Evolutionary conservation across 2,113 vertebrate genomes (phyloP).

Genomic region (Lichenostomus cassidix): DNA sequence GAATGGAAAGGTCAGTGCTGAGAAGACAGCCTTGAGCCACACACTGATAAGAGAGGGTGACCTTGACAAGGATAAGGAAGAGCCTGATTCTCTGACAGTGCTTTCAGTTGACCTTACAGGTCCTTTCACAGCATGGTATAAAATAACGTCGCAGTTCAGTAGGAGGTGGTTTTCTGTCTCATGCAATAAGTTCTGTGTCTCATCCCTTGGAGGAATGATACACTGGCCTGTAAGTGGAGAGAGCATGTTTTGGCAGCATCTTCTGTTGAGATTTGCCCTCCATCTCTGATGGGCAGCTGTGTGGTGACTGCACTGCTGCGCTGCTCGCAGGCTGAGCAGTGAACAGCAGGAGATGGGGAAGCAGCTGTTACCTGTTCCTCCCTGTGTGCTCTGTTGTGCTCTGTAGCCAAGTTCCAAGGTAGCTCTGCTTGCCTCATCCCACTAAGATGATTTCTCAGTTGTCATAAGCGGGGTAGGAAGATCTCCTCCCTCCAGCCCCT

Average conservation of each 20-base stretch:
- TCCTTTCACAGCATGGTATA: background rate
- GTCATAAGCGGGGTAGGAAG: background rate
- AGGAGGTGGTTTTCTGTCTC: background rate
- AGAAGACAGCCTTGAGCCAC: background rate
- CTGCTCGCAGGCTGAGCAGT: background rate
- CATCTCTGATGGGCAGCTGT: background rate
- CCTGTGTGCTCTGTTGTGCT: background rate
- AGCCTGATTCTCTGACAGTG: background rate
- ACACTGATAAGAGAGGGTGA: background rate
- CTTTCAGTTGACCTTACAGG: background rate
- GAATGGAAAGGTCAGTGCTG: background rate
- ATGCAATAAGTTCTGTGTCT: background rate
- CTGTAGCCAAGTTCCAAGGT: background rate
- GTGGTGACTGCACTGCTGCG: background rate
- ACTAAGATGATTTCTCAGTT: background rate
- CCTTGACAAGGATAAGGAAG: background rate
- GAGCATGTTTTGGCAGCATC: background rate
- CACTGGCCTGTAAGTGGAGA: background rate
- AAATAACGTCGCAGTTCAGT: background rate
- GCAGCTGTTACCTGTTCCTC: background rate
- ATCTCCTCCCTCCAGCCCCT: background rate
- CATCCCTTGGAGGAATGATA: rapidly evolving
- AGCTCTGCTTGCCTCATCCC: background rate
- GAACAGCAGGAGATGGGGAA: background rate
- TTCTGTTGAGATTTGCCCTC: background rate